Base-by-base conservation (phyloP, 2,888 invertebrate genomes). In the Leucophenga maculata region DNA sequence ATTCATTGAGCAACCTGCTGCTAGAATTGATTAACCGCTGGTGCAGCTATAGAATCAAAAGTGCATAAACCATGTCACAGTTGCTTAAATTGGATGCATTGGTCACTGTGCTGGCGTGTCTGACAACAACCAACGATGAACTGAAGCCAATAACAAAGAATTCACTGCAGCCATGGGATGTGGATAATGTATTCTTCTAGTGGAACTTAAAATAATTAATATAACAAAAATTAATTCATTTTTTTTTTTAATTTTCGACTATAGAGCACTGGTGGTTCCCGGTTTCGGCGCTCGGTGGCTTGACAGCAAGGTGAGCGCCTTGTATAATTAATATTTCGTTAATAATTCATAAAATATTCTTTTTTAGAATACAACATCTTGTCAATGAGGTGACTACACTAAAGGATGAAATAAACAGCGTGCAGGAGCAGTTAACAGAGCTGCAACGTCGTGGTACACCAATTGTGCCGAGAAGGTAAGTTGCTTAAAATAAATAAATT, bases 31-130 rank as follows among this genome's bases (percentile, higher is more conserved):
- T 39, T 6, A 39, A 11, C 39, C 8, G 39, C 11, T 9, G 39
- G 9, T 39, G 39, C 11, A 39, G 39, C 39, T 39, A 11, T 39
- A 11, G 8, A 39, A 6, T 26, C 26, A 39, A 39, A 39, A 39
- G 3, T 39, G 26, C 26, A 39, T 11, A 39, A 39, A 50, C 2
- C 13, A 64, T 64, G 62, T 46, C 62, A 26, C 62, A 64, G 46
- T n/a, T 64, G 18, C n/a, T 64, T 6, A 46, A 64, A 48, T 64
- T 80, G 62, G 82, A 82, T 46, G 60, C 84, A 13, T 55, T 80
- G 13, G 77, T 83, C 39, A 82, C 82, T 14, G 82, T 81, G 14
- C 55, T 80, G 66, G 79, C 84, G 59, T 80, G 80, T 16, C 75
- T 80, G 20, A 80, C 75, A 22, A 67, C 82, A 3, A 66, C 79